Percentiles rank a stretch among this genome's conserved stretches.
These are phyloP conservation scores for Microctonus hyperodae DNA, from an alignment of 2,888 invertebrate species.

Conservation along the genomic window DNA sequence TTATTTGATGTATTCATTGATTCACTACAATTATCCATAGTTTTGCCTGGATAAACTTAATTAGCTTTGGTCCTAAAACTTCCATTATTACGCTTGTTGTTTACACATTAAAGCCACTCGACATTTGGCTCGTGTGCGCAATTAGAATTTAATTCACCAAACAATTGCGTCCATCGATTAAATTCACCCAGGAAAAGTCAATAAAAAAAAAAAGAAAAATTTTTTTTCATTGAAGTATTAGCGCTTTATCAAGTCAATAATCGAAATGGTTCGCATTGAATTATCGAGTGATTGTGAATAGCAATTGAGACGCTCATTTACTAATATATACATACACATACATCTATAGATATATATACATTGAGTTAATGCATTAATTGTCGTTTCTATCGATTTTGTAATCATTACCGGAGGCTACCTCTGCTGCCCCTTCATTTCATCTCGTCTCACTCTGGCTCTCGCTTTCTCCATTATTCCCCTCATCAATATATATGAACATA, in stretches of 20 bases:
- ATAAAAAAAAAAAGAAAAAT: not conserved
- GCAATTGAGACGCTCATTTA: slow-evolving; percentile 19
- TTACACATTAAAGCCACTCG: not conserved
- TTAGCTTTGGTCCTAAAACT: slow-evolving; percentile 1
- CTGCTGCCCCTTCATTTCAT: slow-evolving; percentile 12
- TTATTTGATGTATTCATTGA: slow-evolving; percentile 5
- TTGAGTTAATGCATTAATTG: slow-evolving; percentile 27
- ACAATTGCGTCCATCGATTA: not conserved
- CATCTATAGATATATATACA: not conserved
- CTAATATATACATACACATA: no score
- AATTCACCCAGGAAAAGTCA: not conserved
- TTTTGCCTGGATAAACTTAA: slow-evolving; percentile 3
- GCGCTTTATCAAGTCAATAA: not conserved
- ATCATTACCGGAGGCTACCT: slow-evolving; percentile 22
- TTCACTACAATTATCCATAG: slow-evolving; percentile 4
- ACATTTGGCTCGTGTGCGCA: slow-evolving; percentile 2
- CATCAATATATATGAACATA: not conserved
- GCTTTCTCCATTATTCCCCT: not conserved
- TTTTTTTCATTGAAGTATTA: not conserved
- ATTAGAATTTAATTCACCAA: slow-evolving; percentile 13
- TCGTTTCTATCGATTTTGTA: slow-evolving; percentile 26
- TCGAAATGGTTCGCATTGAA: slow-evolving; percentile 10
- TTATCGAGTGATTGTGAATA: slow-evolving; percentile 16
- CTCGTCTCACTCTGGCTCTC: no score
- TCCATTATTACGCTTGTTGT: slow-evolving; percentile 13